Percentiles rank a stretch among this genome's conserved stretches.
Conservation (phyloP, 2,888 invertebrate species). For the Aphidius colemani region DNA sequence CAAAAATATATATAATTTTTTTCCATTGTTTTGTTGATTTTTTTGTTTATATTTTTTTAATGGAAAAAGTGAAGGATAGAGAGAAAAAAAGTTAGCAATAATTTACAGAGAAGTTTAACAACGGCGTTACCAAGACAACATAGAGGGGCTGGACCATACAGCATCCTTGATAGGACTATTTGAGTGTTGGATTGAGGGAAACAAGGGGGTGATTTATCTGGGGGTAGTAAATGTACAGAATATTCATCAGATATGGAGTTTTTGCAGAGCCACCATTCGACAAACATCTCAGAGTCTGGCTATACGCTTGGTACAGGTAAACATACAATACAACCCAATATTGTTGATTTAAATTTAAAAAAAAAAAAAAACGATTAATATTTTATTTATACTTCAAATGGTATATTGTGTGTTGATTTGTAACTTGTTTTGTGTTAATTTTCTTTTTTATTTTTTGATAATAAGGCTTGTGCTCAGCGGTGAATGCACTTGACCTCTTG, state of each 20-base stretch:
- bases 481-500: conserved; percentile 51
- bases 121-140: conserved; percentile 56
- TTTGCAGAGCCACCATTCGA: conserved; percentile 59
- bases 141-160: conserved; percentile 56
- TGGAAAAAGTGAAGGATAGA: background rate
- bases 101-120: conserved; percentile 37
- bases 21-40: background rate
- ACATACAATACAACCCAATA: too few relatives aligned
- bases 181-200: conserved; percentile 39
- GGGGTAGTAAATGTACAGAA: conserved; percentile 48
- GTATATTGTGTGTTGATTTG: background rate
- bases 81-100: conserved; percentile 25
- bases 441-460: conserved; percentile 52
- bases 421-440: background rate
- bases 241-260: conserved; percentile 60
- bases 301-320: conserved; percentile 57
- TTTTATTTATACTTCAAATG: background rate
- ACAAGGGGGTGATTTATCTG: conserved; percentile 52
- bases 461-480: conserved; percentile 51
- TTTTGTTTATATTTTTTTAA: background rate
- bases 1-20: too few relatives aligned
- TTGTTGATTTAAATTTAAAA: too few relatives aligned
- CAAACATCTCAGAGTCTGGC: conserved; percentile 58
- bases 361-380: background rate
- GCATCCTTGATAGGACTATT: conserved; percentile 38